Evolutionary conservation across 2,797 vertebrate genomes (phyloP).

Genomic region (Danio aesculapii): DNA sequence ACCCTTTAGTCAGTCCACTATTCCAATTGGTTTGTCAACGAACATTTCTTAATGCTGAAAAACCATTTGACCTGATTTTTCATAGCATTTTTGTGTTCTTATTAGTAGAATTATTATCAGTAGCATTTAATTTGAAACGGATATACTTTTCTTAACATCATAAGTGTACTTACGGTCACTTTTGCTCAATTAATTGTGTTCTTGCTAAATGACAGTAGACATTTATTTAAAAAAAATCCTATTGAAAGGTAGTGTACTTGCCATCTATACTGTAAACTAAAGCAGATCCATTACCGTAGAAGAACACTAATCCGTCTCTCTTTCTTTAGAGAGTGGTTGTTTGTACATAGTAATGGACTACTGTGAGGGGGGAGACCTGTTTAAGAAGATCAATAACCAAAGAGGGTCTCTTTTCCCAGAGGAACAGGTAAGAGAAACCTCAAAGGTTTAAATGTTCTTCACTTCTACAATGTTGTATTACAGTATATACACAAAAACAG

Average conservation of each 20-base stretch:
- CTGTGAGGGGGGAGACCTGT: conserved; percentile 97
- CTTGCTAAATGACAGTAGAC: not conserved
- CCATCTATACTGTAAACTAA: not conserved
- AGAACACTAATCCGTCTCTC: conserved; percentile 20
- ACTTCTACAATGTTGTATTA: not conserved
- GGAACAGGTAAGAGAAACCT: conserved; percentile 84
- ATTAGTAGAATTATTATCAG: no score
- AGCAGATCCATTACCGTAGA: not conserved
- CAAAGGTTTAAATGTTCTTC: not conserved
- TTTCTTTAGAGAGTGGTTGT: conserved; percentile 89
- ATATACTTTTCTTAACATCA: not conserved
- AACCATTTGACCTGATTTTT: not conserved
- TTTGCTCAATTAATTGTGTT: not conserved
- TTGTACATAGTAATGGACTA: conserved; percentile 99
- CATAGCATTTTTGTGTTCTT: no score
- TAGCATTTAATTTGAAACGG: not conserved
- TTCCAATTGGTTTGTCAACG: not conserved
- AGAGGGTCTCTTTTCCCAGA: conserved; percentile 92
- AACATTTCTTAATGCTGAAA: no score
- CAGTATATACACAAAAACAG: not conserved
- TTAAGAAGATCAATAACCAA: conserved; percentile 97
- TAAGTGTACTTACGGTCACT: not conserved
- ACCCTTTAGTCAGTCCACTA: not conserved
- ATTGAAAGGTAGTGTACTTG: not conserved
- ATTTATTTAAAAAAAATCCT: not conserved